Base-by-base conservation (phyloP, 2,888 invertebrate genomes). In the Cylloceria caligata region DNA sequence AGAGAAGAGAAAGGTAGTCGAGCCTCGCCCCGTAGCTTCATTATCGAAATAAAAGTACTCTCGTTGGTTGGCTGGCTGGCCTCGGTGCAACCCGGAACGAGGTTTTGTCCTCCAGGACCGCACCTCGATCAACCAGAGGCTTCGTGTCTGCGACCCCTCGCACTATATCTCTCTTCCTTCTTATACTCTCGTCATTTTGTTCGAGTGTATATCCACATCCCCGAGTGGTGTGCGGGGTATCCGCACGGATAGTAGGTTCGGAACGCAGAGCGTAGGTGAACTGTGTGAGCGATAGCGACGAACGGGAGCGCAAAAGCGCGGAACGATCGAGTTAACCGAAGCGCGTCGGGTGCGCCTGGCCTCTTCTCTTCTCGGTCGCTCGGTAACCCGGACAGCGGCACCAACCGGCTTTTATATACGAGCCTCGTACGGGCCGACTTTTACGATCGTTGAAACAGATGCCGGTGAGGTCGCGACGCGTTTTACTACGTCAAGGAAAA, bases 41-140 rank as follows among this genome's bases (percentile, higher is more conserved):
- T 88, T 90, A 89, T 89, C 87, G 86, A 87, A 87, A 87, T 88
- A 87, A 87, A 85, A 85, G 80, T 57, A 30, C 6, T 55, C 79
- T 81, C 76, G 47, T 55, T 13, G 19, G 5, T 47, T 21, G 24
- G 36, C n/a, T 30, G 11, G 47, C 16, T 62, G 39, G 36, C 21
- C 47, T 65, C 76, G 68, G 73, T 68, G 64, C 45, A 77, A 64
- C 73, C 52, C 79, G 73, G 76, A 84, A 84, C 75, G 74, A 55
- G 55, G 42, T 57, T 57, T 49, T 36, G 6, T 60, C 19, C 42
- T 73, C 24, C 11, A 55, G 60, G 65, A 81, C 78, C 75, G 80
- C 74, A 72, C 78, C 81, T 69, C 49, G 60, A 65, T 76, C 75
- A 45, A 36, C 47, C 55, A 16, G 64, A n/a, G 47, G 47, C 55